phyloP scores from a whole-genome alignment of 2,113 vertebrate genomes.

The Callopanchax toddi region DNA sequence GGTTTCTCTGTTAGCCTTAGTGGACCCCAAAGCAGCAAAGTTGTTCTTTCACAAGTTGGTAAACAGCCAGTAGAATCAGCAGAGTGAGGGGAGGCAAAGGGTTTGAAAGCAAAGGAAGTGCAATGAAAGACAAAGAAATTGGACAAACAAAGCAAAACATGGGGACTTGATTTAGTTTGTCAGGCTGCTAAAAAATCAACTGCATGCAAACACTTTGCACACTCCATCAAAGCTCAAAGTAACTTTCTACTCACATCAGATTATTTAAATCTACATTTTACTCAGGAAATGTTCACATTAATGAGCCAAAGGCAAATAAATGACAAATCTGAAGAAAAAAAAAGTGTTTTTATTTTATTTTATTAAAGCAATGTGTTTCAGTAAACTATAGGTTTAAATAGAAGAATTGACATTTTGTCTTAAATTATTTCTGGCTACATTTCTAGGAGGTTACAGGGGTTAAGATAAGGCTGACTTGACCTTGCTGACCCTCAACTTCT shows the following conservation, averaged over 20 bases:
- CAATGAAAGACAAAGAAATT: conserved; percentile 61
- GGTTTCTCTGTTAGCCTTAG: conserved; percentile 53
- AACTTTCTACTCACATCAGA: conserved; percentile 39
- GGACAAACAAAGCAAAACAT: conserved; percentile 65
- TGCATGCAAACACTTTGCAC: conserved; percentile 61
- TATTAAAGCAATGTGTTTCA: too few relatives aligned
- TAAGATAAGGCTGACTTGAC: conserved; percentile 53
- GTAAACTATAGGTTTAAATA: neutral
- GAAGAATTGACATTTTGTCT: conserved; percentile 48
- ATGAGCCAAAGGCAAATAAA: conserved; percentile 2
- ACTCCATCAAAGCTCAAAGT: conserved; percentile 40
- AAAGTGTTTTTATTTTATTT: too few relatives aligned
- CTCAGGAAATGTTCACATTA: conserved; percentile 25
- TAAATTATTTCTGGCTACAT: conserved; percentile 64
- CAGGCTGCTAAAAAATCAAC: conserved; percentile 70
- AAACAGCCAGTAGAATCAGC: conserved; percentile 64
- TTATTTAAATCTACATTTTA: conserved; percentile 37
- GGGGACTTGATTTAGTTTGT: conserved; percentile 62
- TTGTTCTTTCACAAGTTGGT: conserved; percentile 64
- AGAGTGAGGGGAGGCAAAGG: neutral
- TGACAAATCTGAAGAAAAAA: neutral
- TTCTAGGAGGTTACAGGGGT: conserved; percentile 60
- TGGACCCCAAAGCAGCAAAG: conserved; percentile 42
- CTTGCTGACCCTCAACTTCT: conserved; percentile 56
- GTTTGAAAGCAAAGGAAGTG: conserved; percentile 42